A percentile compares a stretch with the other conserved stretches of the same genome.
These are phyloP conservation scores for Hydractinia echinata DNA, from an alignment of 30 jellyfish, hydroid and myxozoan species.

Conservation along the genomic window DNA sequence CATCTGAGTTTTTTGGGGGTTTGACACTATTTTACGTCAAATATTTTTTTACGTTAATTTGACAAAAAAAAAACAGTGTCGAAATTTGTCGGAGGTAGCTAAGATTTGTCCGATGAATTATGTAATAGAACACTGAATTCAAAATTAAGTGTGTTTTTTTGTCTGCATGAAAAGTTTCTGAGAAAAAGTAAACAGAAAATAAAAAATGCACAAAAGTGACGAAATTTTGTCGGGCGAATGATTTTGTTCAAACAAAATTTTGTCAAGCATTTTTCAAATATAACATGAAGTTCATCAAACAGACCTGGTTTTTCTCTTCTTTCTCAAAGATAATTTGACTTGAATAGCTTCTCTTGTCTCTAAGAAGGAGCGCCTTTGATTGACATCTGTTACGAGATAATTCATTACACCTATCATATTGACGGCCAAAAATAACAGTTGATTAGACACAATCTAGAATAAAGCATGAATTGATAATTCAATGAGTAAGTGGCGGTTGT, in stretches of 20 bases:
- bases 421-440: slow-evolving; percentile 59
- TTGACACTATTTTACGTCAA: too few species aligned
- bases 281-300: background rate
- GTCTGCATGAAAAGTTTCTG: too few species aligned
- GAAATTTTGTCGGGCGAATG: too few species aligned
- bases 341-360: slow-evolving; percentile 95
- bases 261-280: background rate
- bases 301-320: slow-evolving; percentile 88
- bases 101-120: too few species aligned
- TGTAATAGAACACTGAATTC: too few species aligned
- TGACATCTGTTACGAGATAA: slow-evolving; percentile 68
- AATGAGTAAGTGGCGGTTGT: too few species aligned
- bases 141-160: too few species aligned
- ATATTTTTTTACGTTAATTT: too few species aligned
- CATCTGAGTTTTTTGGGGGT: too few species aligned
- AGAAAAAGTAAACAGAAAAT: too few species aligned
- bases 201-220: background rate
- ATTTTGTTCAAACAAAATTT: background rate
- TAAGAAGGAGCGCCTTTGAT: slow-evolving; percentile 83
- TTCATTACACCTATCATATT: slow-evolving; percentile 66
- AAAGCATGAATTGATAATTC: background rate
- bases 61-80: too few species aligned
- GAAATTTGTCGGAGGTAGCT: too few species aligned
- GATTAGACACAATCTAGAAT: slow-evolving; percentile 70
- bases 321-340: slow-evolving; percentile 77